Percentiles rank a stretch among this genome's conserved stretches.
Conservation (phyloP, 2,113 vertebrate genomes). For the Enhydra lutris region DNA sequence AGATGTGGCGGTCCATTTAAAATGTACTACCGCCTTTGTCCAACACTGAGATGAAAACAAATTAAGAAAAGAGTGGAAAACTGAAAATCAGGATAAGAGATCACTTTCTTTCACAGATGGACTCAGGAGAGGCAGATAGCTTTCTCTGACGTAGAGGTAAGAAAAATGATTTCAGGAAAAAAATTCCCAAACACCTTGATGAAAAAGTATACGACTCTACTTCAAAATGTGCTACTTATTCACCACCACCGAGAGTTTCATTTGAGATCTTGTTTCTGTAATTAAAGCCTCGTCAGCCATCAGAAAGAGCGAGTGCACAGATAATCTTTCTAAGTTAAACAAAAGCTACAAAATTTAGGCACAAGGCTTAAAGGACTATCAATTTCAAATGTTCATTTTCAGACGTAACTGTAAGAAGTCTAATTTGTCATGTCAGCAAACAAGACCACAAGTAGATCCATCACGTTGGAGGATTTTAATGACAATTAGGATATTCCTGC, state of each 20-base stretch:
- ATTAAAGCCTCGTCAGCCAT: conserved; percentile 76
- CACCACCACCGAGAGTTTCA: conserved; percentile 69
- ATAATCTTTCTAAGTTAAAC: conserved; percentile 78
- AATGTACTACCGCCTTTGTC: conserved; percentile 79
- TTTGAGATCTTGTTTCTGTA: conserved; percentile 67
- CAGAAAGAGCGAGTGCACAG: conserved; percentile 79
- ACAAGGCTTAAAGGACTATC: conserved; percentile 64
- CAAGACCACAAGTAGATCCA: conserved; percentile 74
- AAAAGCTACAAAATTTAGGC: conserved; percentile 74
- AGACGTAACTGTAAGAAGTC: conserved; percentile 70
- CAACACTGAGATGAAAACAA: conserved; percentile 62
- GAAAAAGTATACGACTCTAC: conserved; percentile 65
- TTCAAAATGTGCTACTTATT: conserved; percentile 49
- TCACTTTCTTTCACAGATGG: conserved; percentile 40
- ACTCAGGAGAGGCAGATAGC: conserved; percentile 26
- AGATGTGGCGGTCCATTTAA: conserved; percentile 81
- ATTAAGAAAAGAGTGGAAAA: conserved; percentile 56
- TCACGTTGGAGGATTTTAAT: conserved; percentile 63
- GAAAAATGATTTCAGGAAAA: conserved; percentile 67
- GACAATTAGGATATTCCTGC: conserved; percentile 77
- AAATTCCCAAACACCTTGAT: conserved; percentile 36
- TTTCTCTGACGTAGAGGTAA: conserved; percentile 43
- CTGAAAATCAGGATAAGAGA: conserved; percentile 60
- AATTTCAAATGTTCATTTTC: conserved; percentile 69
- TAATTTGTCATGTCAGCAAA: conserved; percentile 70